Base-by-base conservation (phyloP, 2,797 vertebrate genomes). In the Graptemys geographica region DNA sequence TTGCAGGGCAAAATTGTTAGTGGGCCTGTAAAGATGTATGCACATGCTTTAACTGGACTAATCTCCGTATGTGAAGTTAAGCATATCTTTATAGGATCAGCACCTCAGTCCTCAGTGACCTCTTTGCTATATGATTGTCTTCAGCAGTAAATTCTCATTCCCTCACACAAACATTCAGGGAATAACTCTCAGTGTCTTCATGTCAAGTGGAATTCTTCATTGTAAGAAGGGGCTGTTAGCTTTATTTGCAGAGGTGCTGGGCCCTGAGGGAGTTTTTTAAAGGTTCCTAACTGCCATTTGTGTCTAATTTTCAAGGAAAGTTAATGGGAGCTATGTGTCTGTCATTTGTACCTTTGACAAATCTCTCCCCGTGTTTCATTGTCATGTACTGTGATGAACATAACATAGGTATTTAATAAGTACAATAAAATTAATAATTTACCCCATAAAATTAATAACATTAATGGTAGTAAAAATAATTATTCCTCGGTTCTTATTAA, bases 381-480 rank as follows among this genome's bases (percentile, higher is more conserved):
- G 72, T 10, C 6, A 89, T 76, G 57, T 33, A 84, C 0, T 2
- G 12, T 89, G 81, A 84, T 56, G 0, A 88, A 18, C 55, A 90
- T 86, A 91, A 72, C 5, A 12, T 53, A 87, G 74, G 28, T 57
- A 83, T 21, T 0, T 55, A 78, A 81, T 16, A 92, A n/a, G 87
- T 51, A 81, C 2, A 81, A 8, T 31, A 81, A 55, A 56, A 44
- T 74, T 23, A 81, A 55, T 56, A 81, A 92, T 94, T 88, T 91
- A 92, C 91, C 83, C 44, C 94, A 5, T 56, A 6, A 1, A 72
- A 57, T 76, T 8, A 90, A 91, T 89, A 76, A 85, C 86, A 92
- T 90, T 15, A 89, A 15, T 82, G 82, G 80, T 21, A 93, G 87
- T 19, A 83, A 89, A n/a, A 95, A 84, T 49, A 84, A 90, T 80